Percentiles rank a stretch among this genome's conserved stretches.
phyloP scores from a whole-genome alignment of 2,797 vertebrate species.

The Poecilia wingei region DNA sequence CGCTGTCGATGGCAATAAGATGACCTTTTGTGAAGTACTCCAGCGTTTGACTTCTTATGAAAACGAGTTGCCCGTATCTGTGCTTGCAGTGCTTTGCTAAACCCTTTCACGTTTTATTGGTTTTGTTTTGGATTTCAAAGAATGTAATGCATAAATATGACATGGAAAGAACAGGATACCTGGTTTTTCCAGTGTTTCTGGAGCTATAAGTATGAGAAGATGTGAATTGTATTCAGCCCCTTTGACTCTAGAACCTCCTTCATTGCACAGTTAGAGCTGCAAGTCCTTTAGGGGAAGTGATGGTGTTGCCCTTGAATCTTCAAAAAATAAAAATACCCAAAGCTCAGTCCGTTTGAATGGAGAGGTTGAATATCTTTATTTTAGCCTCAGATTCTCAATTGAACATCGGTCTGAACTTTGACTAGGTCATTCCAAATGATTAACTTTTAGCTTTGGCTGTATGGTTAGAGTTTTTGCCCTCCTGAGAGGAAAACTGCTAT shows the following conservation, averaged over 20 bases:
- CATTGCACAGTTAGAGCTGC: not conserved
- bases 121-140: not conserved
- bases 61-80: not conserved
- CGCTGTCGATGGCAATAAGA: slow-evolving; percentile 1
- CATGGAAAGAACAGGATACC: not conserved
- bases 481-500: not conserved
- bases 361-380: not conserved
- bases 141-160: not conserved
- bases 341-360: not conserved
- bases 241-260: not conserved
- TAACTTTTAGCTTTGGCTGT: not conserved
- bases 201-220: not conserved
- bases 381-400: not conserved
- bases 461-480: not conserved
- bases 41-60: slow-evolving; percentile 9
- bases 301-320: not conserved
- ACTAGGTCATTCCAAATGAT: not conserved
- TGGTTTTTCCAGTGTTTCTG: not conserved
- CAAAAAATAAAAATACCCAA: not conserved
- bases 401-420: not conserved
- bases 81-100: not conserved
- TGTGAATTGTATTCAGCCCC: not conserved
- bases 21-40: not conserved
- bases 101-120: not conserved
- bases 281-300: not conserved